phyloP scores from a whole-genome alignment of 2,888 invertebrate species.

The Heliconius erato region DNA sequence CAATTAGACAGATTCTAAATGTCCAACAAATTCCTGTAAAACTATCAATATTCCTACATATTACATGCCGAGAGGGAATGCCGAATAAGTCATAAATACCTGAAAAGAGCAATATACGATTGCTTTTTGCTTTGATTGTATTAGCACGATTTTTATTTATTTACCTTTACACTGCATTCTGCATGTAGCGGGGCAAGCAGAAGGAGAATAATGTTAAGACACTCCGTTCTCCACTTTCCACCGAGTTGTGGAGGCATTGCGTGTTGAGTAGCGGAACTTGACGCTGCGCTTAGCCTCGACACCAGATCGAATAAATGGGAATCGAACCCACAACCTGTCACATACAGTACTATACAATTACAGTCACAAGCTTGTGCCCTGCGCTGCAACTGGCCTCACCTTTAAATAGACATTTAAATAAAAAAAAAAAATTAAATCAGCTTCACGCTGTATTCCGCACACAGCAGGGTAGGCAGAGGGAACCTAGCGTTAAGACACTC shows the following conservation, averaged over 20 bases:
- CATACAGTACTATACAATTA: too few species aligned
- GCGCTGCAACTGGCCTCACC: too few species aligned
- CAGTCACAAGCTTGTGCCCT: too few species aligned
- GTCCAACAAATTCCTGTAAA: too few species aligned
- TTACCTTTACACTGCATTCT: neutral
- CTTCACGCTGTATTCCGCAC: too few species aligned
- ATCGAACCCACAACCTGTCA: too few species aligned
- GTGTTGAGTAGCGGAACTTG: neutral
- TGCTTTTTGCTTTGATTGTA: too few species aligned
- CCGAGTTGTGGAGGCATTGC: neutral
- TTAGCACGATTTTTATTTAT: neutral
- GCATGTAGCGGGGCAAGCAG: neutral
- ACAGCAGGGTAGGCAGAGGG: too few species aligned
- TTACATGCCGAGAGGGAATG: neutral
- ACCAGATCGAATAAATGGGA: neutral
- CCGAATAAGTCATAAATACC: neutral
- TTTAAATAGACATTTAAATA: neutral
- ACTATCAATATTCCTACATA: neutral
- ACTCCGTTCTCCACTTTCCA: neutral
- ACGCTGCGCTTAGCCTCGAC: neutral
- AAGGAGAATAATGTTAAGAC: neutral
- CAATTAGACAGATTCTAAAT: neutral
- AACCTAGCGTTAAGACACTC: too few species aligned
- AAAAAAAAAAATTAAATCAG: too few species aligned
- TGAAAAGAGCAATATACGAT: too few species aligned